Conservation (phyloP, 2,797 vertebrate species). For the Acanthurus leucopareius region DNA sequence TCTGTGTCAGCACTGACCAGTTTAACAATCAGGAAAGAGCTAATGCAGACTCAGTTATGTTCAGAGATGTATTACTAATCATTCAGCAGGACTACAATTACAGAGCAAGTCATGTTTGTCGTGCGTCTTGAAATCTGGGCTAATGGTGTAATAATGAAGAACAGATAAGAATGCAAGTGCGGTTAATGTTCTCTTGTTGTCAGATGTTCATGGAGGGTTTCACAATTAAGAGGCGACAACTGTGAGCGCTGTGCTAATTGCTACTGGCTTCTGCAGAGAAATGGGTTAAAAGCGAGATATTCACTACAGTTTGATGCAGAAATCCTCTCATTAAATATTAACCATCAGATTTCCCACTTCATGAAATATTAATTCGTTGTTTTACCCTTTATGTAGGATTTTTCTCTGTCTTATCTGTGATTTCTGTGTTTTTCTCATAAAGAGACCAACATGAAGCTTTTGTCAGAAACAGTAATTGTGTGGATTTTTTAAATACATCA, state of each 20-base stretch:
- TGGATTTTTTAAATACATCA: neutral
- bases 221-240: neutral
- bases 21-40: neutral
- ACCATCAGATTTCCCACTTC: conserved; percentile 40
- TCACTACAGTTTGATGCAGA: conserved; percentile 22
- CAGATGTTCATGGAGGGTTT: neutral
- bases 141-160: conserved; percentile 17
- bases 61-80: neutral
- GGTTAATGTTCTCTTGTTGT: conserved; percentile 10
- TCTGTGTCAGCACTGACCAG: neutral
- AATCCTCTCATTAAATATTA: conserved; percentile 49
- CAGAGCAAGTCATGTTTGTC: conserved; percentile 19
- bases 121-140: neutral
- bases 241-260: conserved; percentile 16
- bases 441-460: conserved; percentile 1
- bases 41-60: neutral
- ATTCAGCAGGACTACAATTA: conserved; percentile 7
- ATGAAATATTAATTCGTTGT: conserved; percentile 41
- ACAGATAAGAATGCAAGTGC: neutral
- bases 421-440: neutral
- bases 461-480: neutral
- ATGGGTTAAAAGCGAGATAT: conserved; percentile 32
- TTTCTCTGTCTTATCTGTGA: neutral
- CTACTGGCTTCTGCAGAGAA: conserved; percentile 8
- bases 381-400: conserved; percentile 20